Conservation (phyloP, 2,113 vertebrate genomes). For the Muntiacus reevesi region DNA sequence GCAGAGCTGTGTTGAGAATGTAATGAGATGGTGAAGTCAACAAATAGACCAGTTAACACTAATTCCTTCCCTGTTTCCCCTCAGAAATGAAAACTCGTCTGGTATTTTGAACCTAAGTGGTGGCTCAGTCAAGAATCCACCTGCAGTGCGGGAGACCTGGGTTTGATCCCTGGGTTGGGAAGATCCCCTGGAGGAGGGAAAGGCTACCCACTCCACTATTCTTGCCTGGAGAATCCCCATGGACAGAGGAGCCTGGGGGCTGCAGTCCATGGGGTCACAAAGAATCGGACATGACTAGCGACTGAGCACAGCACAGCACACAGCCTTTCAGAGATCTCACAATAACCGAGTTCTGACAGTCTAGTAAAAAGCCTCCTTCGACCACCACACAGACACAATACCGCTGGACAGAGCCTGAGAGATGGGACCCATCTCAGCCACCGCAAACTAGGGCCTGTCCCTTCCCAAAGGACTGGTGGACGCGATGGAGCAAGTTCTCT, state of each 20-base stretch:
- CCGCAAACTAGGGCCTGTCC: background rate
- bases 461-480: background rate
- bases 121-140: background rate
- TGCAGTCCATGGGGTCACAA: background rate
- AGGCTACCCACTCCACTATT: background rate
- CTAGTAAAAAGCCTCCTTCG: background rate
- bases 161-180: background rate
- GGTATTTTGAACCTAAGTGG: constrained; percentile 29
- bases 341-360: background rate
- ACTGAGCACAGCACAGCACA: background rate
- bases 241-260: background rate
- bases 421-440: background rate
- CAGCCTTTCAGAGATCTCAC: constrained; percentile 16
- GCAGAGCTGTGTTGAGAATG: background rate
- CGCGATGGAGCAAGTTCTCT: background rate
- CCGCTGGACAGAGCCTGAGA: background rate
- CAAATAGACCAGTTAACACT: background rate
- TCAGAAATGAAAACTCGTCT: background rate
- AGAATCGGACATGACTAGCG: background rate
- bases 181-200: background rate
- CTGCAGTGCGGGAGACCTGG: background rate
- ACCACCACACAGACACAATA: background rate
- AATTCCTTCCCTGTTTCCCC: background rate
- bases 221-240: background rate
- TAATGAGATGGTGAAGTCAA: background rate